These are phyloP conservation scores for Cantharis rufa DNA, from an alignment of 2,888 invertebrate genomes.

Conservation along the genomic window DNA sequence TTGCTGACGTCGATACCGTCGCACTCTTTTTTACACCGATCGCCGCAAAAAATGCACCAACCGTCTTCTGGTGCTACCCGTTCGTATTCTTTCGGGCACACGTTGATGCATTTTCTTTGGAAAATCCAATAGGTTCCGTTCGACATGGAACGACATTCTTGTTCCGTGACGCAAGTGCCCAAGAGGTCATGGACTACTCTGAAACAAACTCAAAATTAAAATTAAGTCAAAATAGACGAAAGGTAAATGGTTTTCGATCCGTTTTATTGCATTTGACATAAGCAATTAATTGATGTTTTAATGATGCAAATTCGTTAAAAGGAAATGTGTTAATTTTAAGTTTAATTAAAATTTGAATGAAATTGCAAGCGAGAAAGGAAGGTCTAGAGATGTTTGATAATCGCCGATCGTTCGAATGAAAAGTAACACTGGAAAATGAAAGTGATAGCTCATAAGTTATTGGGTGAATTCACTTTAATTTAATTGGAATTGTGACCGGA, in stretches of 20 bases:
- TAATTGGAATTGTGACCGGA: not conserved
- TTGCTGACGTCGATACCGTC: slow-evolving; percentile 62
- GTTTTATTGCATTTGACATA: too few species aligned
- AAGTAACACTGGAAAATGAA: not conserved
- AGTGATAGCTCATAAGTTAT: not conserved
- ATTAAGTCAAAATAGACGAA: not conserved
- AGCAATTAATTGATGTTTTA: too few species aligned
- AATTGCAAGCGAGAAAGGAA: not conserved
- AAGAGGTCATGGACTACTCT: slow-evolving; percentile 40
- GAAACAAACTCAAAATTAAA: slow-evolving; percentile 15
- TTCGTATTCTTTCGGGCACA: slow-evolving; percentile 66
- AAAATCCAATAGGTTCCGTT: slow-evolving; percentile 60
- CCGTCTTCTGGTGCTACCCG: slow-evolving; percentile 38
- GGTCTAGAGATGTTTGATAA: not conserved
- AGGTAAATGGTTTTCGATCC: too few species aligned
- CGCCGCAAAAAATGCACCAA: slow-evolving; percentile 46
- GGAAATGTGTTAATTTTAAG: too few species aligned
- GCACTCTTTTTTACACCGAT: slow-evolving; percentile 59
- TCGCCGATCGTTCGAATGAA: not conserved
- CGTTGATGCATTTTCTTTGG: slow-evolving; percentile 66
- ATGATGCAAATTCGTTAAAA: too few species aligned
- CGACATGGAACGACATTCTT: slow-evolving; percentile 64
- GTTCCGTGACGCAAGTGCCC: slow-evolving; percentile 66
- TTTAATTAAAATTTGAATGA: not conserved
- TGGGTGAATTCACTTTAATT: not conserved